Percentiles rank a stretch among this genome's conserved stretches.
Conservation (phyloP, 2,113 vertebrate genomes). For the Ochotona curzoniae region DNA sequence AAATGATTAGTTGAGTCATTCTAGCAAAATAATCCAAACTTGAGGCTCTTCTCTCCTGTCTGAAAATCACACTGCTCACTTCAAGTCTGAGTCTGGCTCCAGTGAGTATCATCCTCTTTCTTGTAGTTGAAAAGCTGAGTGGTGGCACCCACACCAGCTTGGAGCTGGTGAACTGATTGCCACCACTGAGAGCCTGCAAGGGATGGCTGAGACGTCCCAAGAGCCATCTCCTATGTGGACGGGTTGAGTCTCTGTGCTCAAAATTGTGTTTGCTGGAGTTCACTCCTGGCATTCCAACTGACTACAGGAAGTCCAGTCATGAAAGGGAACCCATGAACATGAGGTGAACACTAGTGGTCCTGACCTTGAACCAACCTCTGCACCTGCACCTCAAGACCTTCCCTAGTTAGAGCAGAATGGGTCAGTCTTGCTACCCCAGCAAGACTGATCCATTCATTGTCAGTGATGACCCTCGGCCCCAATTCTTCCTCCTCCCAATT, state of each 20-base stretch:
- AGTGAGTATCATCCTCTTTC: background rate
- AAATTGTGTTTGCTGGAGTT: background rate
- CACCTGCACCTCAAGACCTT: background rate
- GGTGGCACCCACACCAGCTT: background rate
- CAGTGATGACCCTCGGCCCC: background rate
- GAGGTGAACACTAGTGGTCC: background rate
- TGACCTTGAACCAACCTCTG: background rate
- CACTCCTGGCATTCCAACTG: background rate
- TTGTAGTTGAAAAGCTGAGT: background rate
- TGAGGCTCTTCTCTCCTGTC: background rate
- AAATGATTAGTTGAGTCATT: background rate
- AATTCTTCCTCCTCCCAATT: background rate
- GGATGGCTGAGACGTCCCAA: no score
- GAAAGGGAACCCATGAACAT: background rate
- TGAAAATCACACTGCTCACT: background rate
- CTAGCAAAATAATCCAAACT: background rate
- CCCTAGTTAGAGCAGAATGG: background rate
- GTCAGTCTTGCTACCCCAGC: background rate
- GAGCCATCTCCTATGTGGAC: background rate
- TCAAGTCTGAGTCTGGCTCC: background rate
- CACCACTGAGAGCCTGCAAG: background rate
- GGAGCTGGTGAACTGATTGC: background rate
- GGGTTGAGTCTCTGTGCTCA: background rate
- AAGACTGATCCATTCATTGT: background rate
- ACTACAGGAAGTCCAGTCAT: background rate